Evolutionary conservation across 2,113 vertebrate genomes (phyloP), one percentile per base, ranked within the genome.

Genomic region (Oceanodroma tethys): DNA sequence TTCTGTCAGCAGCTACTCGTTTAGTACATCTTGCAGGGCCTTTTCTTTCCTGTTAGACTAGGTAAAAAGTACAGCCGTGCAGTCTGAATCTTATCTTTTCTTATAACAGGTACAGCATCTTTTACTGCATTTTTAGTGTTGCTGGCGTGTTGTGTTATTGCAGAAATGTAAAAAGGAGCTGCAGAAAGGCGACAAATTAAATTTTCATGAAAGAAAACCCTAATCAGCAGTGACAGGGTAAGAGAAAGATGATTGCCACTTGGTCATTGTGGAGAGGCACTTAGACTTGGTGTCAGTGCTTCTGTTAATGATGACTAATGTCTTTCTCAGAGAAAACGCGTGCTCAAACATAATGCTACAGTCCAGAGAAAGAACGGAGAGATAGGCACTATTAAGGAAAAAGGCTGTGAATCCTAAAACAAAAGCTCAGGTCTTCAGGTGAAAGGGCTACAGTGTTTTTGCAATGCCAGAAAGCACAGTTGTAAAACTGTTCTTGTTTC

Each of bases 281-380:
- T 99, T 99, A 99, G 98, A 98, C 98, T 98, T 98, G 96, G 98
- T 99, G 99, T 99, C 99, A 98, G 97, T 98, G 98, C 97, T 98
- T 98, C 98, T 97, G 98, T 98, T 99, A 99, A 99, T 99, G 99
- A 99, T 99, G 99, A 99, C 99, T 99, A 99, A 99, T 99, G 99
- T 98, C 98, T 99, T 98, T 98, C 97, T 98, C 70, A 86, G 96
- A 98, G 98, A 97, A 98, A 98, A 98, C 94, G 97, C 98, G 96
- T 97, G 97, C 98, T 98, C 97, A 94, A 67, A 95, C 97, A 92
- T 96, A 87, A 97, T 98, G 97, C 97, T 82, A 36, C 92, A 90
- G 96, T 70, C 88, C 55, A 72, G 93, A 62, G 94, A 86, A 81
- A 67, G 91, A 95, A n/a, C 12, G 7, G 73, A 63, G 94, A 63